phyloP scores from a whole-genome alignment of 2,113 vertebrate species.

The Oenanthe oenanthe region DNA sequence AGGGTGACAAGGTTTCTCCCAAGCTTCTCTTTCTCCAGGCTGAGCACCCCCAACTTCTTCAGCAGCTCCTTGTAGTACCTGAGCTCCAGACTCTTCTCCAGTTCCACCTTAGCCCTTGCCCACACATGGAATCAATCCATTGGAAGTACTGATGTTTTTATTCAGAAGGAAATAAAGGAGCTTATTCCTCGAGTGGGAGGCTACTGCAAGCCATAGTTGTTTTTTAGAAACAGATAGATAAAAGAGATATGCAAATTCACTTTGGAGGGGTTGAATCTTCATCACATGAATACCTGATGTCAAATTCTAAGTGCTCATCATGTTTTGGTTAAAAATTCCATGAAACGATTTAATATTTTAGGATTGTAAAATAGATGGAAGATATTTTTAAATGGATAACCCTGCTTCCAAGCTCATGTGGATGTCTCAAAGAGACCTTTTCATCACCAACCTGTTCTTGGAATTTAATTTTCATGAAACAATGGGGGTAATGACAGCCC shows the following conservation, averaged over 20 bases:
- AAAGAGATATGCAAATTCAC: background rate
- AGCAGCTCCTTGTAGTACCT: fast-evolving
- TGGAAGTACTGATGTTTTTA: background rate
- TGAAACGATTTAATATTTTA: background rate
- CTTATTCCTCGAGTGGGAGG: background rate
- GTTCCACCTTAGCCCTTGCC: background rate
- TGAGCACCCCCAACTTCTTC: fast-evolving
- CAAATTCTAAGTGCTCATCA: background rate
- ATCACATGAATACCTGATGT: background rate
- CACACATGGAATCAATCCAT: too few species aligned
- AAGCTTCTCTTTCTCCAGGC: background rate
- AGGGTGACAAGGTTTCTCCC: background rate
- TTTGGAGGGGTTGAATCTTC: background rate
- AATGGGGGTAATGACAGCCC: background rate
- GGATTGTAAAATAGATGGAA: background rate
- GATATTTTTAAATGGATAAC: background rate
- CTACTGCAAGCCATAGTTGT: fast-evolving
- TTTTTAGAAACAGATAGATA: background rate
- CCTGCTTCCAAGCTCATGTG: background rate
- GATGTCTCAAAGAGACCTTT: background rate
- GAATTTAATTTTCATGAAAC: background rate
- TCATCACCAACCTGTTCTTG: background rate
- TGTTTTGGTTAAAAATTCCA: background rate
- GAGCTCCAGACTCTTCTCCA: background rate
- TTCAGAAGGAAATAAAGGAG: background rate